phyloP scores from a whole-genome alignment of 2,797 vertebrate genomes.

The Bradypodion ventrale region DNA sequence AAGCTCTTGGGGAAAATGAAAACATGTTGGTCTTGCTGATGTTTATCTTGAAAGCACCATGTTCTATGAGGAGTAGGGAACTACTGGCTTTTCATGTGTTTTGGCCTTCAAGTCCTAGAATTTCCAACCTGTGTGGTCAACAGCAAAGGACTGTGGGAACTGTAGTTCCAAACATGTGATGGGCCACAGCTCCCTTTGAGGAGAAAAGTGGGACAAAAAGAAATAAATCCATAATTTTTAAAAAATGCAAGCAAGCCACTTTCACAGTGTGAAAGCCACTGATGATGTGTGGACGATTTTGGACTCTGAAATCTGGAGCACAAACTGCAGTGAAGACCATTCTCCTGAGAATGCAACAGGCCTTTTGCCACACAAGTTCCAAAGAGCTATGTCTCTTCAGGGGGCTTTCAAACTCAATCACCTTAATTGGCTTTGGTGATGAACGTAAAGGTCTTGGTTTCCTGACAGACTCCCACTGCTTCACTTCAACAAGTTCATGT shows the following conservation, averaged over 20 bases:
- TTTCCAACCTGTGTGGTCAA: not conserved
- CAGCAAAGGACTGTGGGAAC: not conserved
- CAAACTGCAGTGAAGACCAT: not conserved
- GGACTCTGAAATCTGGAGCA: not conserved
- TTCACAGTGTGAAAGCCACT: not conserved
- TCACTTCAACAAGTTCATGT: not conserved
- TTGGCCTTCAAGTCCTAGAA: not conserved
- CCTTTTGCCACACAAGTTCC: not conserved
- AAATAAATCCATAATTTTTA: not conserved
- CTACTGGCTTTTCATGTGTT: not conserved
- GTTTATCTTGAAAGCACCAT: not conserved
- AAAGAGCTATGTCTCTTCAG: not conserved
- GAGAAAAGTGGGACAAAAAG: not conserved
- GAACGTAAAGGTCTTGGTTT: constrained; percentile 3
- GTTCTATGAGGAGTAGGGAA: not conserved
- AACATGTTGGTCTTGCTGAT: not conserved
- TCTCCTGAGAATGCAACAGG: not conserved
- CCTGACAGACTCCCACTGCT: not conserved
- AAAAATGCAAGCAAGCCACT: not conserved
- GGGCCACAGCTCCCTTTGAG: not conserved
- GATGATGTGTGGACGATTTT: no score
- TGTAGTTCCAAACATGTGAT: not conserved
- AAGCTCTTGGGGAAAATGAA: not conserved
- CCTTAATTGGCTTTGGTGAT: constrained; percentile 5
- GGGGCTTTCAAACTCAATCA: not conserved